Conservation (phyloP, 2,113 vertebrate genomes). For the Hylia prasina region DNA sequence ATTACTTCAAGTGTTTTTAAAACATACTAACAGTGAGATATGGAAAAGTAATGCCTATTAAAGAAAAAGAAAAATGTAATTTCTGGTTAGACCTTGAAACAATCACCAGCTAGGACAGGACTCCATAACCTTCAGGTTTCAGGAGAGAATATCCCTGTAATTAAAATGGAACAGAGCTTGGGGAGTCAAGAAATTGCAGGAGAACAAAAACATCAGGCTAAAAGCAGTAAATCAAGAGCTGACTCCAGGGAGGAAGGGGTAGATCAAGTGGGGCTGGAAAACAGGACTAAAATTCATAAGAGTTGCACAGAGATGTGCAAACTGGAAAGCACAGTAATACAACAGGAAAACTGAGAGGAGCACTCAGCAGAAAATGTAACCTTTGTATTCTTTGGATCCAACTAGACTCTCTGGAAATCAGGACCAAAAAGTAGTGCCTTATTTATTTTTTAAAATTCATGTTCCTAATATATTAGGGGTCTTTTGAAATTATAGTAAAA, state of each 20-base stretch:
- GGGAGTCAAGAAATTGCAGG: background rate
- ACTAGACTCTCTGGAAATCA: background rate
- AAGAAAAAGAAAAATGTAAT: background rate
- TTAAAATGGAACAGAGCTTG: background rate
- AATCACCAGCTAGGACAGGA: background rate
- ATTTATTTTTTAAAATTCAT: background rate
- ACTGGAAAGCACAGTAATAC: background rate
- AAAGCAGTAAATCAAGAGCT: background rate
- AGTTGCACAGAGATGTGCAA: background rate
- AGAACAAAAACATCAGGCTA: conserved; percentile 12
- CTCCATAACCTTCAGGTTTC: background rate
- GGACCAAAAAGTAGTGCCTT: background rate
- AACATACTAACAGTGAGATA: background rate
- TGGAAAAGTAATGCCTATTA: background rate
- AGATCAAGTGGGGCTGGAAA: background rate
- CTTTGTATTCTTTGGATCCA: background rate
- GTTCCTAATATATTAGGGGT: background rate
- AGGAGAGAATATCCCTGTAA: background rate
- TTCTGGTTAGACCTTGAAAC: background rate
- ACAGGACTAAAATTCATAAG: background rate
- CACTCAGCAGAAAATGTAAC: background rate
- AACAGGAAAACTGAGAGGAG: background rate
- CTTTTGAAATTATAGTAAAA: background rate
- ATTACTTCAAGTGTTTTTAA: background rate
- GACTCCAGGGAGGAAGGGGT: background rate